Evolutionary conservation across 2,797 vertebrate species (phyloP), one percentile per base, ranked within the genome.

Genomic region (Urosaurus nigricauda): DNA sequence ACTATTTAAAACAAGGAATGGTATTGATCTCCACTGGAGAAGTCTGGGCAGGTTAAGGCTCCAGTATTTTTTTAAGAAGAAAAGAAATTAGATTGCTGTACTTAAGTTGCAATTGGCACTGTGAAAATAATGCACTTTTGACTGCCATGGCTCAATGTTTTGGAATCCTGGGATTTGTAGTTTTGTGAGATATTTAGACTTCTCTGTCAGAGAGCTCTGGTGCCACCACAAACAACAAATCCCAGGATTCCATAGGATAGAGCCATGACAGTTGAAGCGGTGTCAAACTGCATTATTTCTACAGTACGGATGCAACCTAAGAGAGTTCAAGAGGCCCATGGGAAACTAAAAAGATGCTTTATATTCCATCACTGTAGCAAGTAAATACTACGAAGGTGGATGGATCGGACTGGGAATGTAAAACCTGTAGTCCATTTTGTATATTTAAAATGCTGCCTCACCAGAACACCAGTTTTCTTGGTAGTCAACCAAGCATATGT

Each of bases 281-380:
- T 51, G 47, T 9, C 47, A 51, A 51, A 51, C 47, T 51, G 47
- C 43, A 43, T 43, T 43, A 43, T 43, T 43, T 43, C 43, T 43
- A 5, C 47, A 51, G 47, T 51, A 8, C 9, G 1, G 8, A 51
- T 51, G 47, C 9, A 51, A 8, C 47, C 83, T 85, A 0, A 53
- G 29, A 60, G 78, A 19, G 2, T 68, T 80, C 47, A 77, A 84
- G 47, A 0, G 0, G 37, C 60, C 16, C 13, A 24, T 65, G 60
- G 0, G 58, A 79, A 80, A 90, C 71, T 37, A 75, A 83, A 90
- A 3, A 80, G 63, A 71, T 37, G 47, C 2, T 24, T 70, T 56
- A 21, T 14, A n/a, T 79, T 79, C 58, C 74, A 51, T 19, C 24
- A 51, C 63, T 40, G 24, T 53, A 24, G 14, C 77, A 37, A 70